Percentiles rank a stretch among this genome's conserved stretches.
Conservation (phyloP, 2,797 vertebrate genomes). For the Mastacembelus armatus region DNA sequence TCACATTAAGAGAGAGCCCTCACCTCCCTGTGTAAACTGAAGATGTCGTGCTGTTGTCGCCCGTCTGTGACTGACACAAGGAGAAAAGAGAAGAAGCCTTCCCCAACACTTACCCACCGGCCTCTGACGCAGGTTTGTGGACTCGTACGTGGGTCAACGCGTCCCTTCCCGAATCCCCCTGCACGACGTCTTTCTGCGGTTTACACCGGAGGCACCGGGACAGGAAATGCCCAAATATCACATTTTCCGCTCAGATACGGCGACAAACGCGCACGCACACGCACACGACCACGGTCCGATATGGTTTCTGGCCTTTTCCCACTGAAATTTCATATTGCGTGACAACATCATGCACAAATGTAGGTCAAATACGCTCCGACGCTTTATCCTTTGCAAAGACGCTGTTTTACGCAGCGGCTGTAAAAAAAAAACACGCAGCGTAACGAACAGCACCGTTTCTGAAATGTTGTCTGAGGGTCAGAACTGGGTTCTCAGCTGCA, state of each 20-base stretch:
- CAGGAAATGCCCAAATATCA: slow-evolving; percentile 37
- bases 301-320: neutral
- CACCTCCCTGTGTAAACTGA: neutral
- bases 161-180: slow-evolving; percentile 29
- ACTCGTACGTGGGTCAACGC: slow-evolving; percentile 9
- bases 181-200: slow-evolving; percentile 13
- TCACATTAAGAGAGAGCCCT: neutral
- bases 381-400: neutral
- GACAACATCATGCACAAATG: slow-evolving; percentile 11
- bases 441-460: too few relatives aligned
- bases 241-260: neutral
- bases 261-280: slow-evolving; percentile 12
- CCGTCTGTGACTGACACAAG: slow-evolving; percentile 3
- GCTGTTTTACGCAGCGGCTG: neutral
- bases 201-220: slow-evolving; percentile 31
- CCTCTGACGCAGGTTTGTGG: slow-evolving; percentile 45
- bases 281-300: slow-evolving; percentile 14
- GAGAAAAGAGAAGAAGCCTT: neutral
- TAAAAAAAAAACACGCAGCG: too few relatives aligned
- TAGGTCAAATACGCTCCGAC: slow-evolving; percentile 41
- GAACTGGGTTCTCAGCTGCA: neutral
- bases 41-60: slow-evolving; percentile 25
- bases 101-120: slow-evolving; percentile 46
- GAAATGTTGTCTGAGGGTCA: too few relatives aligned
- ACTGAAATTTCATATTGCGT: neutral